These are phyloP conservation scores for Kryptolebias ocellatus DNA, from an alignment of 2,797 vertebrate species.

Conservation along the genomic window DNA sequence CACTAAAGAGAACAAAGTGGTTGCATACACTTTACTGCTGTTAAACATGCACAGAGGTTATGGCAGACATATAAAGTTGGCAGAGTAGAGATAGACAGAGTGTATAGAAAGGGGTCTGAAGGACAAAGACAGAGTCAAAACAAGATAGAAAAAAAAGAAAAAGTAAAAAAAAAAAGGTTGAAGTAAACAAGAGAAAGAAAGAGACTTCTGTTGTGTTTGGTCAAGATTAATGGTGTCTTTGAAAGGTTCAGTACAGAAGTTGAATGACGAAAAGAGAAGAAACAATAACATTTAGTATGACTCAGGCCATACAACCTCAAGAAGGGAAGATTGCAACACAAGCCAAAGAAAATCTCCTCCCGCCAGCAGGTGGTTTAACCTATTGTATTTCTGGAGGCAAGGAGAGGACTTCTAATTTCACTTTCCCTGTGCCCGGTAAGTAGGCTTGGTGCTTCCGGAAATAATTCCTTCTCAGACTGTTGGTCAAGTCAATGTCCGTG, in stretches of 20 bases:
- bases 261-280: conserved; percentile 34
- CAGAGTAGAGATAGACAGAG: conserved; percentile 17
- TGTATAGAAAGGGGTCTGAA: not conserved
- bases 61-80: conserved; percentile 35
- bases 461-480: conserved; percentile 75
- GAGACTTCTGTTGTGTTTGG: conserved; percentile 28
- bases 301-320: conserved; percentile 61
- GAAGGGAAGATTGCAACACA: conserved; percentile 62
- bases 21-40: conserved; percentile 41
- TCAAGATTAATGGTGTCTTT: conserved; percentile 74
- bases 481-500: conserved; percentile 74
- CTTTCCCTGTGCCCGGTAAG: conserved; percentile 49
- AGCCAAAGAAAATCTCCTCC: conserved; percentile 47
- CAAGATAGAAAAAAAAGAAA: conserved; percentile 30
- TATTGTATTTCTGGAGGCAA: conserved; percentile 65
- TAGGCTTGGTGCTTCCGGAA: conserved; percentile 65
- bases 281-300: conserved; percentile 68
- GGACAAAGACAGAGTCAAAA: conserved; percentile 22
- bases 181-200: conserved; percentile 34
- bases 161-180: conserved; percentile 32
- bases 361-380: conserved; percentile 74
- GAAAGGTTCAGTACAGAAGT: conserved; percentile 62
- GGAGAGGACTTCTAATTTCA: conserved; percentile 67
- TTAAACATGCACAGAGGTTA: conserved; percentile 52
- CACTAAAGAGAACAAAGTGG: conserved; percentile 56